These are phyloP conservation scores for Xiphophorus couchianus DNA, from an alignment of 2,113 vertebrate genomes.

Conservation along the genomic window DNA sequence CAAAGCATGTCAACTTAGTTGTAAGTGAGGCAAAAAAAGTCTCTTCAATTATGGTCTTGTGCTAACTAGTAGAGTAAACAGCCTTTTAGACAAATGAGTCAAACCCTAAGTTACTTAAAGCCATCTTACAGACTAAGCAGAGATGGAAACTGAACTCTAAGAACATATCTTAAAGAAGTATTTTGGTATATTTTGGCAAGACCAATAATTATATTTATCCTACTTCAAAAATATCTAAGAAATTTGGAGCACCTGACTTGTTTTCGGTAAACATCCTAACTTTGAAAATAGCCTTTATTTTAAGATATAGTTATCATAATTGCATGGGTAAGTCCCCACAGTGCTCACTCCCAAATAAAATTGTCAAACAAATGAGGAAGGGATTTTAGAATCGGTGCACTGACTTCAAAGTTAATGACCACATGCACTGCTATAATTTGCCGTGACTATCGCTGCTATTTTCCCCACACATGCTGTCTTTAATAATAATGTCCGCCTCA, in stretches of 20 bases:
- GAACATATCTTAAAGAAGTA: neutral
- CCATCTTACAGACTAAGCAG: neutral
- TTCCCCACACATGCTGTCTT: neutral
- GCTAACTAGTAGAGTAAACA: constrained; percentile 37
- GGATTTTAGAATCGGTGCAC: constrained; percentile 40
- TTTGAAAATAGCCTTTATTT: constrained; percentile 12
- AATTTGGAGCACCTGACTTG: neutral
- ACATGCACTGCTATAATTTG: constrained; percentile 22
- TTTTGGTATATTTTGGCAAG: neutral
- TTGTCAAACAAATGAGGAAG: constrained; percentile 13
- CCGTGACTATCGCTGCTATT: constrained; percentile 7
- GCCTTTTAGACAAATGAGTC: constrained; percentile 20
- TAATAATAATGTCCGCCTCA: constrained; percentile 3
- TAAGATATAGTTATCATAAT: neutral
- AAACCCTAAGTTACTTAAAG: neutral
- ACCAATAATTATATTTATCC: neutral
- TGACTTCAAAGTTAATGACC: constrained; percentile 43
- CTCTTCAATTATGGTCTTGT: constrained; percentile 57
- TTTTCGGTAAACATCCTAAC: neutral
- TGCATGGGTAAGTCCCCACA: neutral
- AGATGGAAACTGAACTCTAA: constrained; percentile 6
- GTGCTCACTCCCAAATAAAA: neutral
- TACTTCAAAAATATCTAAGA: neutral
- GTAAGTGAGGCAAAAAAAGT: constrained; percentile 3
- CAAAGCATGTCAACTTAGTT: constrained; percentile 56